These are phyloP conservation scores for Porites divaricata DNA, from an alignment of 92 coral and sea anemone species.

Conservation along the genomic window DNA sequence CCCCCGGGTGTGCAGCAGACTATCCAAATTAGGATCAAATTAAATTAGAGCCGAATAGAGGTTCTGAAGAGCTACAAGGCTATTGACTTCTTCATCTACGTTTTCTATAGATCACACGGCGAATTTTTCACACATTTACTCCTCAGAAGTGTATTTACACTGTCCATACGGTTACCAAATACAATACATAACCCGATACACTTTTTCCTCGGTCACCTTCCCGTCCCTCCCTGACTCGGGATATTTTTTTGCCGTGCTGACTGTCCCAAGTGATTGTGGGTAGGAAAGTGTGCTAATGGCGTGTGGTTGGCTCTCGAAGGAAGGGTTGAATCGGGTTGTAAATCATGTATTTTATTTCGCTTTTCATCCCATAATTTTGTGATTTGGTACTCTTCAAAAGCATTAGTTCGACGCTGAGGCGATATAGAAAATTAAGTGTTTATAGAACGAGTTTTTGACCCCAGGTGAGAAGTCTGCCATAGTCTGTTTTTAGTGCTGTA, in stretches of 20 bases:
- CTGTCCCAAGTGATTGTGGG: conserved; percentile 8
- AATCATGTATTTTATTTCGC: neutral
- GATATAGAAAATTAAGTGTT: neutral
- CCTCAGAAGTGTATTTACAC: no score
- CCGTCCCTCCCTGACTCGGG: neutral
- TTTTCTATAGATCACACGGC: no score
- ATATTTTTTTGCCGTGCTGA: neutral
- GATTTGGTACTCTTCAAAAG: neutral
- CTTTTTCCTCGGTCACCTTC: neutral
- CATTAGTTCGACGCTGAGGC: neutral
- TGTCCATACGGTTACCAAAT: no score
- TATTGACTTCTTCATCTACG: no score
- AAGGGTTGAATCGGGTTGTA: neutral
- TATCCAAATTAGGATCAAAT: no score
- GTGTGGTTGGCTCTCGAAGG: neutral
- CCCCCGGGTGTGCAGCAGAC: no score
- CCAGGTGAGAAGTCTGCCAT: conserved; percentile 20
- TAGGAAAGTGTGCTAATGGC: conserved; percentile 1
- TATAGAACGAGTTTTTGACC: neutral
- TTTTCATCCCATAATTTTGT: neutral
- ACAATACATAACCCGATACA: no score
- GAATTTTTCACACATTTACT: no score
- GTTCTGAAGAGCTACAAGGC: no score
- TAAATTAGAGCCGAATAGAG: no score
- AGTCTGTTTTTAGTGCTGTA: neutral